Percentiles rank a stretch among this genome's conserved stretches.
phyloP scores from a whole-genome alignment of 2,113 vertebrate species.

The Mobula hypostoma region DNA sequence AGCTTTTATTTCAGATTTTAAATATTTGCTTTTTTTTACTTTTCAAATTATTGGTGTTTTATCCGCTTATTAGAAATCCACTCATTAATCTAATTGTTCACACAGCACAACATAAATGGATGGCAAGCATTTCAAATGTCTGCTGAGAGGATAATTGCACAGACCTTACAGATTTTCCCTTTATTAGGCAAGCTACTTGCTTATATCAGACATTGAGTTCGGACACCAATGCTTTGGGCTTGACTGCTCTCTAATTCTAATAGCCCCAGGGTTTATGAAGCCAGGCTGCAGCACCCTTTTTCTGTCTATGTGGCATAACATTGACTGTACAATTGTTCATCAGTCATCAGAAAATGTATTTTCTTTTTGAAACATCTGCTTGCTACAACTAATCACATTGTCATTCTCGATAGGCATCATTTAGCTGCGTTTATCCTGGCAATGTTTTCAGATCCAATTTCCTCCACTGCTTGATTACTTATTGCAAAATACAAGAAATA shows the following conservation, averaged over 20 bases:
- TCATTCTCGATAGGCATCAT: not conserved
- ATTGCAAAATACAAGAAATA: not conserved
- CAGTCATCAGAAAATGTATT: not conserved
- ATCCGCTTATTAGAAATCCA: not conserved
- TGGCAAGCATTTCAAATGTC: not conserved
- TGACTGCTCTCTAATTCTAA: not conserved
- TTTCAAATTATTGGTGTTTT: not conserved
- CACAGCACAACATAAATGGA: not conserved
- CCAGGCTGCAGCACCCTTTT: not conserved
- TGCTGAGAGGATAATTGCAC: not conserved
- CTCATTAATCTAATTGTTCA: not conserved
- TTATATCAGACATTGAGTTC: too few relatives aligned
- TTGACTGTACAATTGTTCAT: not conserved
- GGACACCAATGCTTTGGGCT: not conserved
- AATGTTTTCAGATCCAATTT: not conserved
- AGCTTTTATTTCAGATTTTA: too few relatives aligned
- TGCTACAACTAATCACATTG: not conserved
- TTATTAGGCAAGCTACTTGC: not conserved
- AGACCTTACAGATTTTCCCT: not conserved
- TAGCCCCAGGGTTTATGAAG: not conserved
- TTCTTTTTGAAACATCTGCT: conserved; percentile 1
- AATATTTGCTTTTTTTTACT: too few relatives aligned
- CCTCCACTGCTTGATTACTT: not conserved
- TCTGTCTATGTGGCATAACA: not conserved
- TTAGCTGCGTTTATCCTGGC: not conserved